Conservation (phyloP, 2,888 invertebrate species). For the Troides aeacus region DNA sequence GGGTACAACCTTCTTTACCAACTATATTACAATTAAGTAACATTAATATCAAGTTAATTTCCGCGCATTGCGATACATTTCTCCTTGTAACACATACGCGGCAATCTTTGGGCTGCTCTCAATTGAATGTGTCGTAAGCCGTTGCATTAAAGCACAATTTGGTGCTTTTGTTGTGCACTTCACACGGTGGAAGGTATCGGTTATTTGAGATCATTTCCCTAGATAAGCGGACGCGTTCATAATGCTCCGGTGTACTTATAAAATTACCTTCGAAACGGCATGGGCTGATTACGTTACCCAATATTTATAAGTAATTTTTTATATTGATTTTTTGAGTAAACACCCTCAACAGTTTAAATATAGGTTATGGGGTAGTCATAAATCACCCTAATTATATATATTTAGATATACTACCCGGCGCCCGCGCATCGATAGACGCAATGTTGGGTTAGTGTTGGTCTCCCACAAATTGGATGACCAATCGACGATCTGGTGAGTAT, state of each 20-base stretch:
- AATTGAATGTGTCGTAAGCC: slow-evolving; percentile 2
- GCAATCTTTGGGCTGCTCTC: slow-evolving; percentile 8
- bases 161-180: not conserved
- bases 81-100: slow-evolving; percentile 34
- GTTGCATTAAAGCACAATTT: slow-evolving; percentile 16
- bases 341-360: too few species aligned
- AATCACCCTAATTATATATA: too few species aligned
- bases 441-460: too few species aligned
- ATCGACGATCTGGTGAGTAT: too few species aligned
- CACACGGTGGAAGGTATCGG: slow-evolving; percentile 21
- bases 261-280: not conserved
- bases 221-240: slow-evolving; percentile 27
- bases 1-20: too few species aligned
- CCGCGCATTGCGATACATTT: slow-evolving; percentile 33
- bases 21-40: slow-evolving; percentile 27
- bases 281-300: too few species aligned
- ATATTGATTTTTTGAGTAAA: too few species aligned
- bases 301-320: too few species aligned
- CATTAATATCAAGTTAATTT: slow-evolving; percentile 31
- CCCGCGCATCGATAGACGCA: too few species aligned
- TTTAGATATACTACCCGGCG: too few species aligned
- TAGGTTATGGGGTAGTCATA: too few species aligned
- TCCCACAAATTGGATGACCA: too few species aligned
- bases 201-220: slow-evolving; percentile 32
- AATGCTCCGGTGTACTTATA: slow-evolving; percentile 8